These are phyloP conservation scores for Typhlomys cinereus DNA, from an alignment of 2,113 vertebrate genomes.

Conservation along the genomic window DNA sequence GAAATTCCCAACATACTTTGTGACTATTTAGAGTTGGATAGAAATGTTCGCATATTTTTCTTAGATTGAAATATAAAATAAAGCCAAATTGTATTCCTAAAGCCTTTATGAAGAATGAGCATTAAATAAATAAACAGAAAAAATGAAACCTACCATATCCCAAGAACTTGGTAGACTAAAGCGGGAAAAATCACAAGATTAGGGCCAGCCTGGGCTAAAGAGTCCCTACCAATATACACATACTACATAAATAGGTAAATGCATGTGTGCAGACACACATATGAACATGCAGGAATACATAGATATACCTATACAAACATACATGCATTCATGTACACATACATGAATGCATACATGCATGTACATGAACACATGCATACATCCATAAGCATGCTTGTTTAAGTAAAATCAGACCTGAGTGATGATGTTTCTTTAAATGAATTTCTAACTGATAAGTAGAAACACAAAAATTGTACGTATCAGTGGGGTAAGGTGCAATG, in stretches of 20 bases:
- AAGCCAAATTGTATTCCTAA: neutral
- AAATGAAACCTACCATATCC: too few species aligned
- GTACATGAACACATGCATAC: too few species aligned
- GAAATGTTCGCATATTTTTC: neutral
- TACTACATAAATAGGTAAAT: too few species aligned
- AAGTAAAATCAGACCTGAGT: neutral
- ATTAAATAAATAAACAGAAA: too few species aligned
- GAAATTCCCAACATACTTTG: neutral
- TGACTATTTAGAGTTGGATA: neutral
- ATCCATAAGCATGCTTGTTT: neutral
- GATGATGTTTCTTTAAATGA: neutral
- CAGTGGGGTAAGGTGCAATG: neutral
- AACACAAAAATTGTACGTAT: neutral
- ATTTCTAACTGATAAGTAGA: neutral
- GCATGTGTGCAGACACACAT: too few species aligned
- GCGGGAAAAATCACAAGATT: too few species aligned
- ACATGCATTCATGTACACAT: too few species aligned
- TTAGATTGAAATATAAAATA: neutral
- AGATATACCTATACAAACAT: too few species aligned
- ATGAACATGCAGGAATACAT: too few species aligned
- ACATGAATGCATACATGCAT: too few species aligned
- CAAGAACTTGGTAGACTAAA: too few species aligned
- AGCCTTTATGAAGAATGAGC: neutral
- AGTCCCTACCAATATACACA: neutral
- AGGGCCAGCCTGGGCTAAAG: neutral